Evolutionary conservation across 2,797 vertebrate genomes (phyloP).

Genomic region (Myotis planiceps): DNA sequence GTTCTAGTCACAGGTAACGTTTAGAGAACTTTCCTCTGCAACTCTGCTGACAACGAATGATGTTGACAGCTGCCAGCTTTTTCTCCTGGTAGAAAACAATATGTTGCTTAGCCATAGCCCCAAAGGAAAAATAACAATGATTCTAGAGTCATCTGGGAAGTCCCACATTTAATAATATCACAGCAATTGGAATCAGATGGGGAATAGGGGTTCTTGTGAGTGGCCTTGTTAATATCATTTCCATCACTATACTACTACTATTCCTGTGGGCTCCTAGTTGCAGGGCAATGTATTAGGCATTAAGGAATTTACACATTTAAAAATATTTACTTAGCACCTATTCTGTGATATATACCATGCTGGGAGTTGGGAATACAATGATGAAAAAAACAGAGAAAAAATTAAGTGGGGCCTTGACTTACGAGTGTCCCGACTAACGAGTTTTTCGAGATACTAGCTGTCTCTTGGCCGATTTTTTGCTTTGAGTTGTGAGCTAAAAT

Average conservation of each 20-base stretch:
- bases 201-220: background rate
- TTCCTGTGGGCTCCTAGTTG: background rate
- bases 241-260: background rate
- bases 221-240: background rate
- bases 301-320: background rate
- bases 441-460: no score
- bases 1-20: background rate
- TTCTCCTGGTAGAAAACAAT: conserved; percentile 6
- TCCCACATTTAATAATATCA: background rate
- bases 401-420: no score
- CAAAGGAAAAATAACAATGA: background rate
- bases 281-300: background rate
- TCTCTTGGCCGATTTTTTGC: no score
- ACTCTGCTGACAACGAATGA: background rate
- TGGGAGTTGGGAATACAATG: background rate
- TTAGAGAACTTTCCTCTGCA: background rate
- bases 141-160: background rate
- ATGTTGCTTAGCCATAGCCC: background rate
- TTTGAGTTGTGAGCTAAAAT: no score
- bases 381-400: background rate
- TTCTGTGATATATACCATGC: background rate
- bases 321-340: background rate
- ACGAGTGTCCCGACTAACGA: no score
- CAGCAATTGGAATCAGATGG: background rate
- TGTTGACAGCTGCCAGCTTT: background rate